phyloP scores from a whole-genome alignment of 2,797 vertebrate species.

The Neosilurus mollespiculum region DNA sequence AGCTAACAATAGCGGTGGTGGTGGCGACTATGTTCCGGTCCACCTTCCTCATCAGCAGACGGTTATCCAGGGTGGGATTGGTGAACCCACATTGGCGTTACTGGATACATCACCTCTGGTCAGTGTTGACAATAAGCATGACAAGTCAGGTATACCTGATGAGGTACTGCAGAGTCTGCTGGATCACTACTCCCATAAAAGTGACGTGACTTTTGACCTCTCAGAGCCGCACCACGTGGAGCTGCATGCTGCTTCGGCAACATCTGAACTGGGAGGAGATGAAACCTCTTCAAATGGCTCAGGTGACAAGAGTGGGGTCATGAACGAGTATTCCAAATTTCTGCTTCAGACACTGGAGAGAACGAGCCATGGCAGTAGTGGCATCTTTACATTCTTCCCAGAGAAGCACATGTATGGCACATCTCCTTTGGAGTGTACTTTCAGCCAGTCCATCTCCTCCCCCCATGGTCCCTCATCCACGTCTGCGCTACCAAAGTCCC shows the following conservation, averaged over 20 bases:
- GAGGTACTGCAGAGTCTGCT: conserved; percentile 97
- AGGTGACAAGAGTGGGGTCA: conserved; percentile 88
- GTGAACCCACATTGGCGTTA: conserved; percentile 86
- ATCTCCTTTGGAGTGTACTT: conserved; percentile 92
- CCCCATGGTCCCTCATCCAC: conserved; percentile 85
- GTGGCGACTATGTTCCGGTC: conserved; percentile 85
- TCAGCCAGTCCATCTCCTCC: conserved; percentile 89
- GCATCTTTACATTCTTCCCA: conserved; percentile 92
- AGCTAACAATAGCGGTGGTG: conserved; percentile 76
- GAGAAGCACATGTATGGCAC: conserved; percentile 94
- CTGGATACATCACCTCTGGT: conserved; percentile 88
- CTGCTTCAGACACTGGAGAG: conserved; percentile 97
- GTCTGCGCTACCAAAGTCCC: conserved; percentile 85
- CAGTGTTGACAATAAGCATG: conserved; percentile 89
- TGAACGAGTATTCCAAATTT: conserved; percentile 98
- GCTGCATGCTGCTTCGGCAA: conserved; percentile 86
- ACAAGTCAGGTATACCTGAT: conserved; percentile 97
- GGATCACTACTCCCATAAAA: conserved; percentile 95
- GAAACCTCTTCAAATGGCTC: conserved; percentile 83
- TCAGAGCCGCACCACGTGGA: conserved; percentile 90
- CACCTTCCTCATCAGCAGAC: conserved; percentile 88
- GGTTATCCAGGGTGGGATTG: conserved; percentile 93
- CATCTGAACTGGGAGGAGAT: conserved; percentile 82
- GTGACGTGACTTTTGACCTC: conserved; percentile 91
- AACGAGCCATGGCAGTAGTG: conserved; percentile 91